Base-by-base conservation (phyloP, 2,888 invertebrate genomes). In the Hydropsyche betteni region DNA sequence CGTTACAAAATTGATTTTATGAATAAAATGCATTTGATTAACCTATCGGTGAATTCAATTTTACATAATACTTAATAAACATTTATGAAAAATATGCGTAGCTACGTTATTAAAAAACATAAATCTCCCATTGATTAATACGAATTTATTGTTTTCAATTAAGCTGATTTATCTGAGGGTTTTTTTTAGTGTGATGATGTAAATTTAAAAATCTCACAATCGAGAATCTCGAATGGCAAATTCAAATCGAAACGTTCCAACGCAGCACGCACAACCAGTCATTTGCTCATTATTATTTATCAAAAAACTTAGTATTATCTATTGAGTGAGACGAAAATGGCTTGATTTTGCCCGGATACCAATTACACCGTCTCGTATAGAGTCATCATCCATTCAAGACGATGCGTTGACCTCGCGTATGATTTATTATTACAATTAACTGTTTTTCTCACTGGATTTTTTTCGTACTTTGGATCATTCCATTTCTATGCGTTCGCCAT, bases 391-490 rank as follows among this genome's bases (percentile, higher is more conserved):
- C 34, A 64, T 64, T 64, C 64, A 36, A 8, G 16, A 33, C n/a
- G 44, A 55, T 58, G 72, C 72, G 55, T 58, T 72, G 72, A 72
- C 16, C 72, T 52, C 72, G 58, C 36, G 61, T 34, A 44, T 72
- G 72, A 72, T 72, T 72, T 58, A 72, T 72, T 61, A 72, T 72
- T 72, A 53, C 55, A 72, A 72, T 72, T 72, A 55, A 50, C 58
- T 72, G 58, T 58, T 58, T 72, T 72, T 72, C 34, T 61, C 10
- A 16, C 33, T 24, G 10, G 44, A 24, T 58, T 58, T 58, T 58
- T 36, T 8, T 64, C 12, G 36, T 10, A 33, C 14, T 55, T 14
- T 4, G 33, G 24, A 36, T 7, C 36, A 44, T 8, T 44, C 44
- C 64, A 36, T 34, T 44, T 44, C 36, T 64, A 64, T 64, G 44